Conservation (phyloP, 2,113 vertebrate species). For the Engystomops pustulosus region DNA sequence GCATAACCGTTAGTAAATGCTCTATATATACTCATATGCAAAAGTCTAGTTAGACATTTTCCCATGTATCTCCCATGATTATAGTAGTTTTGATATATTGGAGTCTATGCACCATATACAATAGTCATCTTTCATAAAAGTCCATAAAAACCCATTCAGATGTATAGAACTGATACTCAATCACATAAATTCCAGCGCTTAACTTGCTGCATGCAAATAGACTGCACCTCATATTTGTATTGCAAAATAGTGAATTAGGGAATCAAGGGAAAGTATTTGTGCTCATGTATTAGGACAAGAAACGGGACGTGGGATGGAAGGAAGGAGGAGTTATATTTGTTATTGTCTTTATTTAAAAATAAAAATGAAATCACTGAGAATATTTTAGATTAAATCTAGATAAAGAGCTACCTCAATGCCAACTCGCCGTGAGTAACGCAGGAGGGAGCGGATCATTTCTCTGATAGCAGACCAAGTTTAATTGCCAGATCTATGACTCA, state of each 20-base stretch:
- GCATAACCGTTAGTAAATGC: too few relatives aligned
- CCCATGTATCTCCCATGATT: too few relatives aligned
- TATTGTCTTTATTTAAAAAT: conserved; percentile 40
- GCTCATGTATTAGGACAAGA: not conserved
- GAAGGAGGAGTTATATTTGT: conserved; percentile 4
- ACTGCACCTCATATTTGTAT: not conserved
- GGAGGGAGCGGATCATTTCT: conserved; percentile 49
- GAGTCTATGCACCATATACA: too few relatives aligned
- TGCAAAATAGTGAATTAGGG: not conserved
- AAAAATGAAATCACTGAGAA: conserved; percentile 28
- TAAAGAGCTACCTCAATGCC: conserved; percentile 26
- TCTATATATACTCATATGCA: too few relatives aligned
- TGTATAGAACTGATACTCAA: not conserved
- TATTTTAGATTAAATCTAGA: conserved; percentile 41
- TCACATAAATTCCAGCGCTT: not conserved
- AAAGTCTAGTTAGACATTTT: too few relatives aligned
- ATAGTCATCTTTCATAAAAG: too few relatives aligned
- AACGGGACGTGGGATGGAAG: not conserved
- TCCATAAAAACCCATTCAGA: not conserved
- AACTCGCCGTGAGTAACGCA: conserved; percentile 43
- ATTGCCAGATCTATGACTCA: conserved; percentile 59
- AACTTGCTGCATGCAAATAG: not conserved
- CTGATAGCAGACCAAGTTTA: conserved; percentile 52
- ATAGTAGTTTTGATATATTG: too few relatives aligned
- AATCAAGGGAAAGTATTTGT: not conserved